Evolutionary conservation across 2,113 vertebrate species (phyloP).

Genomic region (Lagopus muta): DNA sequence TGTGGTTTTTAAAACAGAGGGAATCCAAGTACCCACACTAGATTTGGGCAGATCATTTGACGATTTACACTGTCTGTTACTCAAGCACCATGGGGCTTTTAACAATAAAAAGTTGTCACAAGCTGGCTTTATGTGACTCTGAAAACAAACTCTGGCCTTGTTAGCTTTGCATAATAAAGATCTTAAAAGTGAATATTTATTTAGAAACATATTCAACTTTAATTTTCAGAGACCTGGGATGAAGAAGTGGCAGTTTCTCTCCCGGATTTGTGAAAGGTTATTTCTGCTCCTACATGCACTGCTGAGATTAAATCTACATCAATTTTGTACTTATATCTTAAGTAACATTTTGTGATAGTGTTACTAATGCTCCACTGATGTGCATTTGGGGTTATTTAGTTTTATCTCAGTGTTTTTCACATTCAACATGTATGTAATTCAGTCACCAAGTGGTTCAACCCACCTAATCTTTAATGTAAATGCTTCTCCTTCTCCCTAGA

Average conservation of each 20-base stretch:
- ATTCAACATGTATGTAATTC: not conserved
- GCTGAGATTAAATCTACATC: not conserved
- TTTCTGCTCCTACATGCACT: not conserved
- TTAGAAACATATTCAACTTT: not conserved
- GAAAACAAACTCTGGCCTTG: conserved; percentile 4
- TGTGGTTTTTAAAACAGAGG: not conserved
- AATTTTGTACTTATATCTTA: not conserved
- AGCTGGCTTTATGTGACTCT: not conserved
- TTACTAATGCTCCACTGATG: not conserved
- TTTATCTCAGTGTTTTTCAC: not conserved
- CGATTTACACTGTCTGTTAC: not conserved
- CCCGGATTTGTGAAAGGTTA: not conserved
- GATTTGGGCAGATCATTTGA: not conserved
- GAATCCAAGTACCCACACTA: not conserved
- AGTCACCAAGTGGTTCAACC: not conserved
- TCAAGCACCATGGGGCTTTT: not conserved
- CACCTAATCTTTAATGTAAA: not conserved
- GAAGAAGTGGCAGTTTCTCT: not conserved
- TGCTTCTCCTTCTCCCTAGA: not conserved
- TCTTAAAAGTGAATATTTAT: not conserved
- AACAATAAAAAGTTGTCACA: not conserved
- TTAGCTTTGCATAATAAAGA: not conserved
- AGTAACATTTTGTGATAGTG: not conserved
- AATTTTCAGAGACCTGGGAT: not conserved
- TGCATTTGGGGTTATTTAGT: not conserved